These are phyloP conservation scores for Dynastes maya DNA, from an alignment of 2,888 invertebrate species.

Conservation along the genomic window DNA sequence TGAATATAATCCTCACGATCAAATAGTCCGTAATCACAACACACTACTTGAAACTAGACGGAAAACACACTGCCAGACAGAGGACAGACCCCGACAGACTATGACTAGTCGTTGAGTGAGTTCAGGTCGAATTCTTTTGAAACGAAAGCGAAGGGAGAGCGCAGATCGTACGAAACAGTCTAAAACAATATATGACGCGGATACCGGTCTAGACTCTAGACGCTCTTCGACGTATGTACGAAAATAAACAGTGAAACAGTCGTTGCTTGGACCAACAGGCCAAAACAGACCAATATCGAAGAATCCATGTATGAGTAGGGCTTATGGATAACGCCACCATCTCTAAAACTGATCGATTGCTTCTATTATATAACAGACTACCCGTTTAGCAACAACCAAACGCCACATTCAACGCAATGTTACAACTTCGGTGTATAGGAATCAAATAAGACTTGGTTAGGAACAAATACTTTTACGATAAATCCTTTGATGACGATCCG, in stretches of 20 bases:
- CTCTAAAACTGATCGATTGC: conserved; percentile 38
- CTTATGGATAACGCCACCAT: conserved; percentile 18
- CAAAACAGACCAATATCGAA: conserved; percentile 26
- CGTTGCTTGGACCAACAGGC: conserved; percentile 46
- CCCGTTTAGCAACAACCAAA: conserved; percentile 30
- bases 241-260: conserved; percentile 56
- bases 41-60: conserved; percentile 55
- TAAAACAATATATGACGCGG: conserved; percentile 59
- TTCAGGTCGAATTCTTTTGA: conserved; percentile 58
- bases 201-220: conserved; percentile 58
- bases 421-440: not conserved
- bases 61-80: conserved; percentile 54
- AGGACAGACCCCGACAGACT: conserved; percentile 47
- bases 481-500: conserved; percentile 4
- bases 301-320: conserved; percentile 4
- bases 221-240: conserved; percentile 56
- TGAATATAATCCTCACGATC: conserved; percentile 42
- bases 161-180: conserved; percentile 54
- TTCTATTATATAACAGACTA: conserved; percentile 28
- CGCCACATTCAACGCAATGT: not conserved
- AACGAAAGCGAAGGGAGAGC: conserved; percentile 61
- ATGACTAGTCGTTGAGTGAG: conserved; percentile 53
- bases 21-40: conserved; percentile 51
- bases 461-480: conserved; percentile 18
- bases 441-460: conserved; percentile 9